Evolutionary conservation across 2,113 vertebrate species (phyloP).

Genomic region (Lipophrys pholis): DNA sequence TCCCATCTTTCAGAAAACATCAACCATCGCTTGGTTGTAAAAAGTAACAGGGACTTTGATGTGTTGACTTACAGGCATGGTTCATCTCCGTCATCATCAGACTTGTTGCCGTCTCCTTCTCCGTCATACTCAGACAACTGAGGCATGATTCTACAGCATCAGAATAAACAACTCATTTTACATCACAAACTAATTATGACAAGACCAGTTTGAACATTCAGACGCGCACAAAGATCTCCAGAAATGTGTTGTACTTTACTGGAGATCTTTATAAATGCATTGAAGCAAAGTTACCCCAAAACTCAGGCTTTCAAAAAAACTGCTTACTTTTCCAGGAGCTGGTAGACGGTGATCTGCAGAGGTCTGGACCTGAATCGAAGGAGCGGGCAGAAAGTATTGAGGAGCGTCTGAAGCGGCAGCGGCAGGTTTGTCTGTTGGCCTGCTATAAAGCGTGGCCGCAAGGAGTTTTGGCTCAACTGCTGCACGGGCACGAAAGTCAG

Average conservation of each 20-base stretch:
- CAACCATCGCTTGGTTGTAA: too few relatives aligned
- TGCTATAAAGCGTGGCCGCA: conserved; percentile 86
- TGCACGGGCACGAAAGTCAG: conserved; percentile 87
- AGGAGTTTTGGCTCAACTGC: conserved; percentile 88
- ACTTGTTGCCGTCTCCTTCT: conserved; percentile 88
- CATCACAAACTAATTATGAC: too few relatives aligned
- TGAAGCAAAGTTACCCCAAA: background rate
- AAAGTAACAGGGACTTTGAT: too few relatives aligned
- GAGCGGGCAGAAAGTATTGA: conserved; percentile 91
- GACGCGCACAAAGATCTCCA: too few relatives aligned
- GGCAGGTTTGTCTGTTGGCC: conserved; percentile 92
- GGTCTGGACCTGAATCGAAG: conserved; percentile 90
- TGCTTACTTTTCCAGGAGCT: conserved; percentile 92
- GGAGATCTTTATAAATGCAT: background rate
- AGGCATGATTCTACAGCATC: conserved; percentile 89
- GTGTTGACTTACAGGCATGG: conserved; percentile 86
- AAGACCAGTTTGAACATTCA: too few relatives aligned
- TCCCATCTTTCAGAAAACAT: background rate
- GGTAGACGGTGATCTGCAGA: conserved; percentile 90
- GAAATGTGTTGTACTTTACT: too few relatives aligned
- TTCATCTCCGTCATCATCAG: conserved; percentile 92
- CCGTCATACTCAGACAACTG: conserved; percentile 92
- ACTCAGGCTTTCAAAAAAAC: background rate
- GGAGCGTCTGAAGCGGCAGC: conserved; percentile 89
- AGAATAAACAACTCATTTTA: background rate